phyloP scores from a whole-genome alignment of 1,140 invertebrate genomes.

The Hylaeus volcanicus region DNA sequence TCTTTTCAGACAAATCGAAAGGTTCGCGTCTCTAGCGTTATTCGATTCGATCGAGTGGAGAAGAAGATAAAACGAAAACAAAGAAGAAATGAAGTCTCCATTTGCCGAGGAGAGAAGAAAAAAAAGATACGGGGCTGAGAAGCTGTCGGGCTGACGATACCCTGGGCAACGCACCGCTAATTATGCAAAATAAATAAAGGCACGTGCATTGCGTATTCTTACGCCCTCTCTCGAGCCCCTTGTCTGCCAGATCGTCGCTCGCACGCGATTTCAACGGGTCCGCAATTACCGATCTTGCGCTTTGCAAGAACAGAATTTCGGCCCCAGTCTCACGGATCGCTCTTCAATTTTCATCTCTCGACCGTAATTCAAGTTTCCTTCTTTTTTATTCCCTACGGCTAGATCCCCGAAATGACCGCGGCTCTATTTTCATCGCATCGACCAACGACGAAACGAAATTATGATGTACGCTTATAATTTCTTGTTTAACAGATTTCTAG shows the following conservation, averaged over 20 bases:
- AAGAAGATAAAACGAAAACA: background rate
- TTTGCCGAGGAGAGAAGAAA: background rate
- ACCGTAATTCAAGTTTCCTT: background rate
- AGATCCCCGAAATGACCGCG: background rate
- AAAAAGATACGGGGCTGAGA: slow-evolving; percentile 16
- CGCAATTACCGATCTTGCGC: slow-evolving; percentile 67
- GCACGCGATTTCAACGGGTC: slow-evolving; percentile 68
- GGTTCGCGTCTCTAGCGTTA: background rate
- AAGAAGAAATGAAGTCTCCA: too few species aligned
- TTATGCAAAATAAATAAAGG: slow-evolving; percentile 76
- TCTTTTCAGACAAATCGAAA: too few species aligned
- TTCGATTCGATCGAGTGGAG: background rate
- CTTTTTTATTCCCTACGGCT: background rate
- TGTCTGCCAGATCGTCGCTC: slow-evolving; percentile 41
- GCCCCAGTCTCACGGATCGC: background rate
- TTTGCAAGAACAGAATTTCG: slow-evolving; percentile 52
- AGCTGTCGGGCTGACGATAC: slow-evolving; percentile 53
- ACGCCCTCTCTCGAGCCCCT: slow-evolving; percentile 49
- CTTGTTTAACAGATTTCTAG: too few species aligned
- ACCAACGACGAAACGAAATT: background rate
- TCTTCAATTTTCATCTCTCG: slow-evolving; percentile 12
- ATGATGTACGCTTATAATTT: too few species aligned
- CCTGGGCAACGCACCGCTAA: slow-evolving; percentile 60
- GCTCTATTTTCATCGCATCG: background rate
- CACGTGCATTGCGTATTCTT: slow-evolving; percentile 70